Evolutionary conservation across 1,140 invertebrate genomes (phyloP), one percentile per base, ranked within the genome.

Genomic region (Melipona quadrifasciata): DNA sequence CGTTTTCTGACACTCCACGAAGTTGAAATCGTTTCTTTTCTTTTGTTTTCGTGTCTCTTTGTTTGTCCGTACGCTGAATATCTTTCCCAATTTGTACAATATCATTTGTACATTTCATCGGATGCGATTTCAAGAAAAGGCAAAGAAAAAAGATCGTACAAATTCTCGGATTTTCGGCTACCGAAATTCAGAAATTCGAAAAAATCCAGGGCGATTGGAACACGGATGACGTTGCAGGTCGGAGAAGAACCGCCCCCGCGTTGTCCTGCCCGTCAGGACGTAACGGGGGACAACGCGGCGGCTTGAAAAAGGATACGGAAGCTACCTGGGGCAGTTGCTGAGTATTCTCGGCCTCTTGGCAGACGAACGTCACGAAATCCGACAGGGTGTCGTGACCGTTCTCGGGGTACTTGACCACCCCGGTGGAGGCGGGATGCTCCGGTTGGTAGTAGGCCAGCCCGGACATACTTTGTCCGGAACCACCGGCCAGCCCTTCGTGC

Each of bases 341-440:
- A 89, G 97, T 97, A 88, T 97, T 97, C 90, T 98, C 97, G 67
- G 97, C 97, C 94, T 99, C 98, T 95, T 99, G 98, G 93, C 98
- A 99, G 70, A 99, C 98, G 91, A 99, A 98, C 57, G 98, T 99
- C 57, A 99, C 98, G 95, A 99, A 99, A 94, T 99, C 98, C 1
- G 98, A 98, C 80, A 99, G 96, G 0, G 98, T 98, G 94, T 99
- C 98, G 93, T 98, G 97, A 57, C 97, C 97, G 91, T 97, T 97
- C 91, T 97, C 97, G 53, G 97, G 97, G 90, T 98, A 98, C 93
- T 97, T 97, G 72, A 96, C 96, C 82, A 97, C 96, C 82, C 96
- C 96, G 80, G 95, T 93, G 53, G 95, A 94, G 80, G 93, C 93
- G 80, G 95, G 94, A 89, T 96, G 95, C 82, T 96, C 95, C 79